Evolutionary conservation across 2,888 invertebrate genomes (phyloP).

Genomic region (Polyommatus iphigenia): DNA sequence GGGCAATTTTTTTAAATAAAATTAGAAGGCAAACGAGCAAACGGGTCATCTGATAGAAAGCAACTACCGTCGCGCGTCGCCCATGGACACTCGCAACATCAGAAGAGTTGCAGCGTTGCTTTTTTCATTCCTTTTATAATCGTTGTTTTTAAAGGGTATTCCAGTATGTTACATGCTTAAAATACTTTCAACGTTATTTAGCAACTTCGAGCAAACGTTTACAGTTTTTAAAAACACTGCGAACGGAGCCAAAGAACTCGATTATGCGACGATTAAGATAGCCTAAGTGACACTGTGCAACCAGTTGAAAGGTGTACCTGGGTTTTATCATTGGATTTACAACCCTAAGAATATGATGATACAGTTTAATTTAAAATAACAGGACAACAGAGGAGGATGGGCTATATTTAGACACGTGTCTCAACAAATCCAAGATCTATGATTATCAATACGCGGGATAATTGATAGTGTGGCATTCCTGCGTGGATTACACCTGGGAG

Average conservation of each 20-base stretch:
- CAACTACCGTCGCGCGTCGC: too few species aligned
- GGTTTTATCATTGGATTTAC: neutral
- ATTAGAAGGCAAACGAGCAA: too few species aligned
- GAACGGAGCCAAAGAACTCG: slow-evolving; percentile 10
- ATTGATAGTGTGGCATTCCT: slow-evolving; percentile 26
- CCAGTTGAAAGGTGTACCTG: slow-evolving; percentile 23
- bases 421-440: slow-evolving; percentile 27
- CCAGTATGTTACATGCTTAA: neutral
- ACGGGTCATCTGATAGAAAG: too few species aligned
- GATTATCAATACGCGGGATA: slow-evolving; percentile 22
- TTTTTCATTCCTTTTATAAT: too few species aligned
- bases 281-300: slow-evolving; percentile 26
- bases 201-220: neutral
- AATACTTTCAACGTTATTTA: neutral
- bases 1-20: too few species aligned
- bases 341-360: neutral
- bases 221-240: neutral
- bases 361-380: neutral
- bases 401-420: slow-evolving; percentile 30
- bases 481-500: slow-evolving; percentile 21
- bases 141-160: neutral
- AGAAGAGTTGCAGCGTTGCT: too few species aligned
- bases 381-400: neutral
- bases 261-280: slow-evolving; percentile 25
- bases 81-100: too few species aligned